Conservation (phyloP, 1,140 invertebrate species). For the Orchestia grillus region DNA sequence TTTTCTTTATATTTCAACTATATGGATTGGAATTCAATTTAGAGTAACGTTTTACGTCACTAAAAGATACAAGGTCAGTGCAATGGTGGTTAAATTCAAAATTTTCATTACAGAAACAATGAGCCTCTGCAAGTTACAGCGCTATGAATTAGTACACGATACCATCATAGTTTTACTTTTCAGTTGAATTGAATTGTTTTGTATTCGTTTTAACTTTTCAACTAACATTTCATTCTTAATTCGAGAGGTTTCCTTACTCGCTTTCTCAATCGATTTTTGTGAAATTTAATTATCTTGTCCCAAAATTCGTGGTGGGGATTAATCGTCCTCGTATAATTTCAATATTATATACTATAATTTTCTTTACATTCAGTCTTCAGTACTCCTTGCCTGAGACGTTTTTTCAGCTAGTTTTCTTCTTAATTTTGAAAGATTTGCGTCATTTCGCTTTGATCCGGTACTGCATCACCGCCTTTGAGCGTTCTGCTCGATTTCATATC, state of each 20-base stretch:
- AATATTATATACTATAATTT: background rate
- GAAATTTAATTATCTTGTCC: background rate
- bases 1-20: background rate
- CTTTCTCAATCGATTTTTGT: background rate
- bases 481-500: background rate
- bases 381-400: background rate
- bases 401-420: background rate
- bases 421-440: background rate
- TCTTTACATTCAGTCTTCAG: background rate
- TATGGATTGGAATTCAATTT: background rate
- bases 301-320: background rate
- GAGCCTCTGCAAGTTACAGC: too few species aligned
- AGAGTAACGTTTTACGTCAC: background rate
- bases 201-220: background rate
- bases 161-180: background rate
- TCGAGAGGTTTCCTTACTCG: background rate
- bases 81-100: too few species aligned
- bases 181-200: background rate
- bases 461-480: background rate
- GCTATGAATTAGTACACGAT: background rate
- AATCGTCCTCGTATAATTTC: background rate
- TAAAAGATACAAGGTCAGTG: too few species aligned
- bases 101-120: too few species aligned
- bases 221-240: background rate
- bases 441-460: background rate